Evolutionary conservation across 2,113 vertebrate species (phyloP).

Genomic region (Turnix velox): DNA sequence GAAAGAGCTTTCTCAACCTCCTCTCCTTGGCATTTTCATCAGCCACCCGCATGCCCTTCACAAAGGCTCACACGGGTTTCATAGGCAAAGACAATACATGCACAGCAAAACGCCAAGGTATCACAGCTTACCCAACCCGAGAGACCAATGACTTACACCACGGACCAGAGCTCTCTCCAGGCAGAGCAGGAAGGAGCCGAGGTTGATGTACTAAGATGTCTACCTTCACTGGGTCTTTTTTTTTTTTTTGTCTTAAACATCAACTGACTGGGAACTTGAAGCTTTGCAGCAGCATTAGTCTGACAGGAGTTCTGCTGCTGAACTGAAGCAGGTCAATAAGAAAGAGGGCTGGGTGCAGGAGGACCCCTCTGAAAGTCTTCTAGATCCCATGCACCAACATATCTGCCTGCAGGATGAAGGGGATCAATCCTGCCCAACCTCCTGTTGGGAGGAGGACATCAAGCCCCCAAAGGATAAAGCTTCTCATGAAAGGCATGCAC

Average conservation of each 20-base stretch:
- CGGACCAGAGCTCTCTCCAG: neutral
- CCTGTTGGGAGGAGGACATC: neutral
- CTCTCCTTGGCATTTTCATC: conserved; percentile 40
- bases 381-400: neutral
- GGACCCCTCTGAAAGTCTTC: neutral
- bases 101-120: conserved; percentile 11
- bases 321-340: neutral
- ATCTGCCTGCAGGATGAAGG: neutral
- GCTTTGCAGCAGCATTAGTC: neutral
- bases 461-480: neutral
- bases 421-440: neutral
- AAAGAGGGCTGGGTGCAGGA: neutral
- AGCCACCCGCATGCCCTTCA: neutral
- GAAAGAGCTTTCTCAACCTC: conserved; percentile 7
- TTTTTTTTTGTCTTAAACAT: neutral
- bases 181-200: conserved; percentile 7
- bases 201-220: conserved; percentile 28
- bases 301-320: neutral
- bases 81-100: conserved; percentile 15
- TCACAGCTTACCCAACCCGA: conserved; percentile 30
- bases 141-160: conserved; percentile 13
- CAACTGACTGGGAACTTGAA: neutral
- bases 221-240: neutral
- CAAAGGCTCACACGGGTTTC: conserved; percentile 17
- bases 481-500: neutral